Evolutionary conservation across 92 coral and sea anemone genomes (phyloP).

Genomic region (Phymanthus crucifer): DNA sequence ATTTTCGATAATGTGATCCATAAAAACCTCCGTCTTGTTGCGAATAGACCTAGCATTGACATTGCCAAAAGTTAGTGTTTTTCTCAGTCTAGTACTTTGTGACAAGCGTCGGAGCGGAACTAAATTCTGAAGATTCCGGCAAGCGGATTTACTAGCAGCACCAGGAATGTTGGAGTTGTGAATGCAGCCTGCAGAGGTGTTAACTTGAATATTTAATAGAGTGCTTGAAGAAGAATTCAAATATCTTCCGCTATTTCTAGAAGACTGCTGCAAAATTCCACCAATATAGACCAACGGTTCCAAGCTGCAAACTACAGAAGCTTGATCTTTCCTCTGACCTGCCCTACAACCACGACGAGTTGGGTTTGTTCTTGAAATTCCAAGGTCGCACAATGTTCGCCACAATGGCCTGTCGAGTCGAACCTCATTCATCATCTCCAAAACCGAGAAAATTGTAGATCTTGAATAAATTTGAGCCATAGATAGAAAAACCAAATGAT

Average conservation of each 20-base stretch:
- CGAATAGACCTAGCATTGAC: neutral
- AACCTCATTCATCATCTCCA: neutral
- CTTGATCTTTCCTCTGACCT: constrained; percentile 8
- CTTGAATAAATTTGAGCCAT: neutral
- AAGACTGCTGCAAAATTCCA: neutral
- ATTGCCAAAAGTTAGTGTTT: neutral
- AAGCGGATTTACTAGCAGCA: neutral
- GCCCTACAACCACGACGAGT: constrained; percentile 28
- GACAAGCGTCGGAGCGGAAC: neutral
- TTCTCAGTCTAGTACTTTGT: neutral
- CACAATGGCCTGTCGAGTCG: neutral
- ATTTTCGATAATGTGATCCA: neutral
- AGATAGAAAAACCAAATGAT: too few species aligned
- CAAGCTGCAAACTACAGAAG: neutral
- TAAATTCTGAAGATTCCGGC: neutral
- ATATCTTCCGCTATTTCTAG: neutral
- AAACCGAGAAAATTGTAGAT: neutral
- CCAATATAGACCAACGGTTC: neutral
- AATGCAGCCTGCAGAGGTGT: neutral
- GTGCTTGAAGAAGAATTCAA: neutral
- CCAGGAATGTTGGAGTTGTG: neutral
- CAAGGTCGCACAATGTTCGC: constrained; percentile 28
- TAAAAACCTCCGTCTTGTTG: neutral
- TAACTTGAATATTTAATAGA: neutral
- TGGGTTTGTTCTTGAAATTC: constrained; percentile 25